Percentiles rank a stretch among this genome's conserved stretches.
These are phyloP conservation scores for Aphelenchoides avenae DNA, from an alignment of 1,140 invertebrate genomes.

Conservation along the genomic window DNA sequence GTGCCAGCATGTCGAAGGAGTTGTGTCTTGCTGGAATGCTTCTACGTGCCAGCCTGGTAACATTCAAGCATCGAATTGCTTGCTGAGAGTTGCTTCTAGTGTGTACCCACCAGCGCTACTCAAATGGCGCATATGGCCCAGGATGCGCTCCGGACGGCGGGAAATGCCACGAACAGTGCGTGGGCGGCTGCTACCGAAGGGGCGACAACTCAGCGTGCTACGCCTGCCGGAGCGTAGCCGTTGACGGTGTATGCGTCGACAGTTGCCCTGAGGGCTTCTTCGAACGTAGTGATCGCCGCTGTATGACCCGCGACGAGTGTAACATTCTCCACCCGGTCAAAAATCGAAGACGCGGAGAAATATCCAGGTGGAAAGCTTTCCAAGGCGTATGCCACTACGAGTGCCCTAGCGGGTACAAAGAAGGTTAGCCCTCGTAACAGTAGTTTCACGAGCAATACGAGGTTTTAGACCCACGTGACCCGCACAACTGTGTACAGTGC, in stretches of 20 bases:
- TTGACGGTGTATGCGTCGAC: slow-evolving; percentile 66
- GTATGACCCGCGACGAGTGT: slow-evolving; percentile 73
- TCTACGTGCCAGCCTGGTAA: too few relatives aligned
- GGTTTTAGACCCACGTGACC: slow-evolving; percentile 61
- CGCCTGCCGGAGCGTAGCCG: slow-evolving; percentile 70
- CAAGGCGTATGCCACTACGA: slow-evolving; percentile 68
- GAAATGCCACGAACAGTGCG: slow-evolving; percentile 71
- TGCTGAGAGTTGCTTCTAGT: too few relatives aligned
- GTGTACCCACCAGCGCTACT: too few relatives aligned
- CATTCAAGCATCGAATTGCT: too few relatives aligned
- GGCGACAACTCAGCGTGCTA: slow-evolving; percentile 67
- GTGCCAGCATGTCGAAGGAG: too few relatives aligned
- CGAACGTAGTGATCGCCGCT: slow-evolving; percentile 65
- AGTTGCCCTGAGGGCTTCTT: slow-evolving; percentile 68
- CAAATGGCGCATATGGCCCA: too few relatives aligned
- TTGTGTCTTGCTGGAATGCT: too few relatives aligned
- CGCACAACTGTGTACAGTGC: slow-evolving; percentile 60
- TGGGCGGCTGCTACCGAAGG: slow-evolving; percentile 74
- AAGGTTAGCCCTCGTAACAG: slow-evolving; percentile 22
- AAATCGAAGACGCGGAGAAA: slow-evolving; percentile 29
- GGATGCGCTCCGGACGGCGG: slow-evolving; percentile 44
- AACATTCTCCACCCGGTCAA: slow-evolving; percentile 64
- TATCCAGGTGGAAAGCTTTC: slow-evolving; percentile 40
- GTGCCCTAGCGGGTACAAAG: slow-evolving; percentile 72
- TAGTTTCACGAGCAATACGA: background rate